These are phyloP conservation scores for Sarcophaga peregrina DNA, from an alignment of 1,140 invertebrate genomes.

Conservation along the genomic window DNA sequence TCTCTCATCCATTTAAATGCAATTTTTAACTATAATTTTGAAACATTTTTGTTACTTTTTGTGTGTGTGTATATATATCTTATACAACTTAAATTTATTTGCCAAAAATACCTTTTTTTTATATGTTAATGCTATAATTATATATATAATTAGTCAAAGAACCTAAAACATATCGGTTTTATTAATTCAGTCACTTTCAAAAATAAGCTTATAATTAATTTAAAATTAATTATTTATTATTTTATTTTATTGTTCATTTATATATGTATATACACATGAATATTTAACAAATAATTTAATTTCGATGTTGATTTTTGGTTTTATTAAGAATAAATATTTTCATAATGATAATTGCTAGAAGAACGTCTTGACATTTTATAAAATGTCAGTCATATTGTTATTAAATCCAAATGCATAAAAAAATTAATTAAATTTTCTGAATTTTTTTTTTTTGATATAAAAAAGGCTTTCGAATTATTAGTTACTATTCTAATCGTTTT, in stretches of 20 bases:
- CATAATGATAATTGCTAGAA: neutral
- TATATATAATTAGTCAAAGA: constrained; percentile 1
- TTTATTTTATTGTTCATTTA: neutral
- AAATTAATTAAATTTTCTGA: too few relatives aligned
- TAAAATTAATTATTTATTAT: constrained; percentile 29
- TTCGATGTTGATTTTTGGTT: constrained; percentile 31
- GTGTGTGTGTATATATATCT: neutral
- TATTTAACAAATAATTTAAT: constrained; percentile 37
- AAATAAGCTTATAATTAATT: constrained; percentile 36
- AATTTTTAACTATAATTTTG: constrained; percentile 38
- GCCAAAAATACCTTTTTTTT: constrained; percentile 38
- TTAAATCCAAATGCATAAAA: too few relatives aligned
- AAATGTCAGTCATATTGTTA: too few relatives aligned
- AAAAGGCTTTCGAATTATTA: too few relatives aligned
- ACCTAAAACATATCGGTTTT: constrained; percentile 17
- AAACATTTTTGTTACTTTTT: neutral
- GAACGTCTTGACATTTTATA: too few relatives aligned
- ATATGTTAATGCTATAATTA: constrained; percentile 24
- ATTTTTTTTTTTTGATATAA: too few relatives aligned
- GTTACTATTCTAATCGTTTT: too few relatives aligned
- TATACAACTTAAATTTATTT: constrained; percentile 34
- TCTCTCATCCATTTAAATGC: constrained; percentile 20
- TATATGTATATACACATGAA: constrained; percentile 35
- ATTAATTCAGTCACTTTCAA: constrained; percentile 34
- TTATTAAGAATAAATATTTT: neutral